A percentile compares a stretch with the other conserved stretches of the same genome.
These are phyloP conservation scores for Cydia strobilella DNA, from an alignment of 1,140 invertebrate genomes.

Conservation along the genomic window DNA sequence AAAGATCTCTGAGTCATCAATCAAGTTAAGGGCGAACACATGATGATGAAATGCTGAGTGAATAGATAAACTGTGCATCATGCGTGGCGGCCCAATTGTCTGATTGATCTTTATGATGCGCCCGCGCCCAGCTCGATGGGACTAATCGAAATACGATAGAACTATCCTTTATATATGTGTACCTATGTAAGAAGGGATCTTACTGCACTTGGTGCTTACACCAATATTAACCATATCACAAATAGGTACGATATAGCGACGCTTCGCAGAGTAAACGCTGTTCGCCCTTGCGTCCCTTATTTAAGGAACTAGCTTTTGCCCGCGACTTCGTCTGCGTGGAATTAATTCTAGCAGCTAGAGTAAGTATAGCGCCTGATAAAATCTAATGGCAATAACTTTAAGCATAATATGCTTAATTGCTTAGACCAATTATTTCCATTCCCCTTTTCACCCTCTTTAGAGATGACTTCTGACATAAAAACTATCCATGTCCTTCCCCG, in stretches of 20 bases:
- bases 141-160: conserved; percentile 7
- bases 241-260: background rate
- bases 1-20: background rate
- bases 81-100: conserved; percentile 74
- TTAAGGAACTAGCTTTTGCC: background rate
- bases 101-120: conserved; percentile 76
- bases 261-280: background rate
- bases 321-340: no score
- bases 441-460: no score
- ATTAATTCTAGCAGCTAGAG: no score
- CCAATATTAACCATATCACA: background rate
- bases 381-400: no score
- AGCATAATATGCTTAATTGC: no score
- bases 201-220: background rate
- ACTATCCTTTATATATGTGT: background rate
- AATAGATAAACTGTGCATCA: conserved; percentile 70
- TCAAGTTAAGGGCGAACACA: background rate
- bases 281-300: background rate
- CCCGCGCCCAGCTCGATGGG: conserved; percentile 55
- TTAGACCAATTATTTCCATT: no score
- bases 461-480: no score
- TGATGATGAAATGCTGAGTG: conserved; percentile 39
- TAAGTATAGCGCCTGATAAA: no score
- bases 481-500: no score
- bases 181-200: background rate